Evolutionary conservation across 2,113 vertebrate genomes (phyloP).

Genomic region (Psophia crepitans): DNA sequence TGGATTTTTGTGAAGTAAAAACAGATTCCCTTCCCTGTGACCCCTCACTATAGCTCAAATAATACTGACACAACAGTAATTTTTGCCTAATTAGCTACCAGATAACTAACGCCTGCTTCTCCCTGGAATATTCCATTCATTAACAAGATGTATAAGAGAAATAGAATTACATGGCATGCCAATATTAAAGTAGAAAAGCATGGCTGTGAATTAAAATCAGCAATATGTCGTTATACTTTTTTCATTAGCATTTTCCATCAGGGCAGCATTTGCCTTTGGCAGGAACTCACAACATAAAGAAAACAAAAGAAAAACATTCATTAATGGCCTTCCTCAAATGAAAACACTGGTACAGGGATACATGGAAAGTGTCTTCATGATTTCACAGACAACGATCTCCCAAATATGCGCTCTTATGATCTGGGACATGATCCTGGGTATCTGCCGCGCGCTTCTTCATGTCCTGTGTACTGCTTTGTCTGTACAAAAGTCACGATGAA

Average conservation of each 20-base stretch:
- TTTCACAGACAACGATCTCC: neutral
- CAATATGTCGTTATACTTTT: neutral
- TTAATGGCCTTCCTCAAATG: neutral
- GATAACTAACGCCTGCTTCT: neutral
- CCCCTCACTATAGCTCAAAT: neutral
- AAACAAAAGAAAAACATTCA: neutral
- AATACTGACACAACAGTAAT: neutral
- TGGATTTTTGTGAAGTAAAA: neutral
- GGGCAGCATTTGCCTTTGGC: neutral
- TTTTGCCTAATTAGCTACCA: neutral
- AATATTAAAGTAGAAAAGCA: neutral
- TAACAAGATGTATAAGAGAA: neutral
- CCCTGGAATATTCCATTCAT: neutral
- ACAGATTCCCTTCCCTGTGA: neutral
- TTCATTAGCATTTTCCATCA: neutral
- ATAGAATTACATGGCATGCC: neutral
- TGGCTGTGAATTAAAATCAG: neutral
- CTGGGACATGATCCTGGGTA: neutral
- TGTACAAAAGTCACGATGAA: rapidly evolving
- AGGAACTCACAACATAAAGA: neutral
- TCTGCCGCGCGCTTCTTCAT: neutral
- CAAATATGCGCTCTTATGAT: rapidly evolving
- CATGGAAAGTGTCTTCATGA: neutral
- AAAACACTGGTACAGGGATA: neutral
- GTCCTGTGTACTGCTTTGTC: neutral